phyloP scores from a whole-genome alignment of 2,113 vertebrate genomes.

The Charina bottae region DNA sequence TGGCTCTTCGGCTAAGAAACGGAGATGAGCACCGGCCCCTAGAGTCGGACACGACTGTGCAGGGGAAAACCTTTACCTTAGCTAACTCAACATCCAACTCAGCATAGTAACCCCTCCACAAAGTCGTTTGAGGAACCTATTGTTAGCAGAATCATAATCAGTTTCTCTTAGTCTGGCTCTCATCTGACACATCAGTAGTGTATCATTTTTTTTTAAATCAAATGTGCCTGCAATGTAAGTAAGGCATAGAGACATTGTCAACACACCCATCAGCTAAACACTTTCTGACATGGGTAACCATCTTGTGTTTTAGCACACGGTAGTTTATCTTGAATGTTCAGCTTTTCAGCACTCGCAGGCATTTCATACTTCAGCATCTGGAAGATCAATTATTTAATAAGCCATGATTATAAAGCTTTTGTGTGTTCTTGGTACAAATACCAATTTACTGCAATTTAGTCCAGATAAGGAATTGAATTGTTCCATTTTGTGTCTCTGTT shows the following conservation, averaged over 20 bases:
- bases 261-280: constrained; percentile 34
- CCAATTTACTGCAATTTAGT: not conserved
- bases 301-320: not conserved
- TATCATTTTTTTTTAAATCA: constrained; percentile 36
- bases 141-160: constrained; percentile 41
- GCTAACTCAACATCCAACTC: constrained; percentile 14
- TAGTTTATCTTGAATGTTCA: constrained; percentile 39
- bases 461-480: not conserved
- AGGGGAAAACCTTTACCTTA: no score
- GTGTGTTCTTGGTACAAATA: not conserved
- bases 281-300: constrained; percentile 10
- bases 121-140: constrained; percentile 51
- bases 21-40: no score
- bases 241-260: constrained; percentile 29
- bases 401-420: constrained; percentile 21
- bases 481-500: constrained; percentile 30
- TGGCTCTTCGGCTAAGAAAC: no score
- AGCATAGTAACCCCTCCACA: constrained; percentile 45
- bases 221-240: constrained; percentile 17
- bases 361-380: constrained; percentile 9
- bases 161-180: constrained; percentile 27
- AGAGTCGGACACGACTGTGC: no score
- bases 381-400: constrained; percentile 37
- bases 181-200: not conserved
- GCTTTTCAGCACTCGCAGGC: constrained; percentile 34